A percentile compares a stretch with the other conserved stretches of the same genome.
These are phyloP conservation scores for Alaudala cheleensis DNA, from an alignment of 2,113 vertebrate species.

Conservation along the genomic window DNA sequence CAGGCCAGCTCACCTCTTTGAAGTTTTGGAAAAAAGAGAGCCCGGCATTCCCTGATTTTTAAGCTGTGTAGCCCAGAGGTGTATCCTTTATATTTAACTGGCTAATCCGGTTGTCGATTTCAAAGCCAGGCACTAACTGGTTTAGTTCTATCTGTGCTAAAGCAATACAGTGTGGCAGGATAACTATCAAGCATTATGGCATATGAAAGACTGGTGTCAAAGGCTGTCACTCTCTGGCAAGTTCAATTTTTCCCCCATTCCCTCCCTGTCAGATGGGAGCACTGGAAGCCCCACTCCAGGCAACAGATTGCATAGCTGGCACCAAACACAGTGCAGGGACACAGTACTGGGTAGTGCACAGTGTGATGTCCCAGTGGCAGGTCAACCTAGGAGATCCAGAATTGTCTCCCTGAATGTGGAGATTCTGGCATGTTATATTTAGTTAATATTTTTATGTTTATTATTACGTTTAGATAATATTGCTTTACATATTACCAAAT, in stretches of 20 bases:
- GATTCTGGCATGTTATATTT: neutral
- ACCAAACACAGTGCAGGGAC: neutral
- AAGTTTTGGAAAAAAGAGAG: too few relatives aligned
- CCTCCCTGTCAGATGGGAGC: fast-evolving
- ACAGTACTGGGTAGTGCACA: too few relatives aligned
- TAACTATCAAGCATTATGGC: neutral
- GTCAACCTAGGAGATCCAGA: neutral
- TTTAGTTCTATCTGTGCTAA: too few relatives aligned
- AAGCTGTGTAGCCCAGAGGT: too few relatives aligned
- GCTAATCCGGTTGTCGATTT: too few relatives aligned
- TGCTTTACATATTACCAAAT: neutral
- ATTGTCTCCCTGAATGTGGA: neutral
- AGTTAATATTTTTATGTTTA: neutral
- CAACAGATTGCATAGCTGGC: neutral
- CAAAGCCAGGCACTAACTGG: too few relatives aligned
- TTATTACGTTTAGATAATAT: neutral
- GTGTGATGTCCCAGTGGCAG: neutral
- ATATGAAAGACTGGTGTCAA: neutral
- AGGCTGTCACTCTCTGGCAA: neutral
- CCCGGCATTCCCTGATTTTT: too few relatives aligned
- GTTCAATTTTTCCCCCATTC: fast-evolving
- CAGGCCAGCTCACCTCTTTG: too few relatives aligned
- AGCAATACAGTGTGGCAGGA: too few relatives aligned
- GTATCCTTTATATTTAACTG: too few relatives aligned
- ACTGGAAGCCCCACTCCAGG: neutral